phyloP scores from a whole-genome alignment of 2,888 invertebrate species.

The Schizotus pectinicornis region DNA sequence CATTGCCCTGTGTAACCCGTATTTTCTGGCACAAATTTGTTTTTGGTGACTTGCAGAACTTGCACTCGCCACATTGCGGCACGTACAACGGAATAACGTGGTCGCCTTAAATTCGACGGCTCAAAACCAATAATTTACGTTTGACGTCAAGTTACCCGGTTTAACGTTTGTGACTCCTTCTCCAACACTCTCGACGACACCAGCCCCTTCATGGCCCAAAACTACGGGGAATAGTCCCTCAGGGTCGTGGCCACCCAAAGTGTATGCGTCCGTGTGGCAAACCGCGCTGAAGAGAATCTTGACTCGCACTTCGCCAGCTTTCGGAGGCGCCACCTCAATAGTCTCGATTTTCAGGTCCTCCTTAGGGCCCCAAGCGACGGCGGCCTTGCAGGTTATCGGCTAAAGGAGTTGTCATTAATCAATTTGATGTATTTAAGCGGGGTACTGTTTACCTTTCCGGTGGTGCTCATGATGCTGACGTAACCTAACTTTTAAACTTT shows the following conservation, averaged over 20 bases:
- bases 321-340: slow-evolving; percentile 93
- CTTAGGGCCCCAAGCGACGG: slow-evolving; percentile 95
- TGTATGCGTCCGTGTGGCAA: slow-evolving; percentile 94
- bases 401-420: slow-evolving; percentile 31
- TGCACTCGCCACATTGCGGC: slow-evolving; percentile 96
- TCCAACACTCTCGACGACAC: slow-evolving; percentile 96
- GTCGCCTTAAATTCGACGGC: slow-evolving; percentile 68
- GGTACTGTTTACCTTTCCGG: slow-evolving; percentile 8
- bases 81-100: slow-evolving; percentile 97
- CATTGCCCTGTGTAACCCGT: slow-evolving; percentile 82
- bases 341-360: slow-evolving; percentile 88
- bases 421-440: neutral
- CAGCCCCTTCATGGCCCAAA: slow-evolving; percentile 96
- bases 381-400: slow-evolving; percentile 88
- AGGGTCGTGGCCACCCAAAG: slow-evolving; percentile 85
- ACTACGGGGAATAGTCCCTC: slow-evolving; percentile 93
- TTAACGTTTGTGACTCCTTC: slow-evolving; percentile 87
- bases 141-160: slow-evolving; percentile 63
- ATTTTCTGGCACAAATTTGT: slow-evolving; percentile 98
- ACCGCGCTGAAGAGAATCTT: slow-evolving; percentile 81
- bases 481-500: neutral
- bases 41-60: slow-evolving; percentile 93
- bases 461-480: slow-evolving; percentile 5
- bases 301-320: slow-evolving; percentile 88
- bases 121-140: neutral